Evolutionary conservation across 2,888 invertebrate species (phyloP), one percentile per base, ranked within the genome.

Genomic region (Deilephila elpenor): DNA sequence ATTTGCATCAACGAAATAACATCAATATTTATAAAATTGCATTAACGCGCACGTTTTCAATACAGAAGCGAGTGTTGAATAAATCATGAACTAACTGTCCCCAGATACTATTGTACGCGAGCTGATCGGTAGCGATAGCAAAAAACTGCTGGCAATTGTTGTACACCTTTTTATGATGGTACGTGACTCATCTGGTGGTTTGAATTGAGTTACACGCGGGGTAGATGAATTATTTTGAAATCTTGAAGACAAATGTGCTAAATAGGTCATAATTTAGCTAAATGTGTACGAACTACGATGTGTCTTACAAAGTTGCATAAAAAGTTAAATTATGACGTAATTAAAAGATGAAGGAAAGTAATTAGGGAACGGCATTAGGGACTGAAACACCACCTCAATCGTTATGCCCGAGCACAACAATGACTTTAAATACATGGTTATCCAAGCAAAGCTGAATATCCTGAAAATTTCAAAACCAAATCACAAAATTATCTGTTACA

Each of bases 71-170:
- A 51, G 14, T 17, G 56, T 56, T 67, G 67, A 67, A 67, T 67
- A 67, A 67, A 44, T 25, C 67, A 67, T 67, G 67, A 67, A 44
- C 11, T 67, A 67, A 67, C 67, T 51, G 67, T 67, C 51, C 67
- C 17, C 20, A 67, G 60, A 37, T 37, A 11, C 11, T 5, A 44
- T 64, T 64, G 64, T 64, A 44, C 20, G 61, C 20, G 11, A 20
- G 64, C 44, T 64, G 64, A 64, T 64, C 20, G 20, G 64, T 64
- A 64, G n/a, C 20, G 64, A 64, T 64, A 64, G 64, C 64, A 64
- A 64, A 64, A 64, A 64, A 64, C 37, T 25, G 44, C 8, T 64
- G 20, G 64, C 20, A 20, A 64, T 44, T 64, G 64, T 44, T 20
- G 44, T 61, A 29, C 20, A 44, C 44, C 44, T 64, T 44, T 64